These are phyloP conservation scores for Leptinotarsa rubiginosa DNA, from an alignment of 2,888 invertebrate species.

Conservation along the genomic window DNA sequence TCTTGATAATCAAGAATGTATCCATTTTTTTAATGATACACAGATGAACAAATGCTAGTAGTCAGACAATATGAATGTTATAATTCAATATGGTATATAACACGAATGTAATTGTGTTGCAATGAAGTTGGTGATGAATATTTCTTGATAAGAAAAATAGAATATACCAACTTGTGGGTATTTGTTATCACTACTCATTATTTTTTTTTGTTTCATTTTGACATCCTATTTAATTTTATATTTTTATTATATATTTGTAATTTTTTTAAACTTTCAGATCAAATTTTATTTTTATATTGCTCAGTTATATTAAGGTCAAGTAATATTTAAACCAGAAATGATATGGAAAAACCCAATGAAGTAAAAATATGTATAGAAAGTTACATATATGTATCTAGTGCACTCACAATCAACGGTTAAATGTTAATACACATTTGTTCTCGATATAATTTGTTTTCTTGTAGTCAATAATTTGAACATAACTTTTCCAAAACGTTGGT, in stretches of 20 bases:
- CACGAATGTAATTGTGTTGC: no score
- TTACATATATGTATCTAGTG: not conserved
- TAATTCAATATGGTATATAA: not conserved
- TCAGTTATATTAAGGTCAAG: not conserved
- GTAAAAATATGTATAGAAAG: not conserved
- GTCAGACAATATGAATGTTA: not conserved
- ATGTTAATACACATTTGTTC: no score
- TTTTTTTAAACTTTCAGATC: not conserved
- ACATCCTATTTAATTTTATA: conserved; percentile 4
- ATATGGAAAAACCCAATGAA: not conserved
- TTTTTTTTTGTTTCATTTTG: conserved; percentile 5
- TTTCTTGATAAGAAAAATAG: not conserved
- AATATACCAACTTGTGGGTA: not conserved
- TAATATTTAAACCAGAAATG: not conserved
- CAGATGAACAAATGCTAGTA: conserved; percentile 1
- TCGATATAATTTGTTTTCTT: no score
- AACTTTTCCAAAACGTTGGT: no score
- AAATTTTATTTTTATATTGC: conserved; percentile 12
- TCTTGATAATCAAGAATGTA: not conserved
- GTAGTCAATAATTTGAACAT: no score
- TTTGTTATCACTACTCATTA: not conserved
- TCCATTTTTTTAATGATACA: not conserved
- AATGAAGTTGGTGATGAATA: not conserved
- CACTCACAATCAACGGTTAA: not conserved
- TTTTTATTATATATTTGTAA: not conserved